Percentiles rank a stretch among this genome's conserved stretches.
phyloP scores from a whole-genome alignment of 2,888 invertebrate species.

The Eueremaeus valkanovi region DNA sequence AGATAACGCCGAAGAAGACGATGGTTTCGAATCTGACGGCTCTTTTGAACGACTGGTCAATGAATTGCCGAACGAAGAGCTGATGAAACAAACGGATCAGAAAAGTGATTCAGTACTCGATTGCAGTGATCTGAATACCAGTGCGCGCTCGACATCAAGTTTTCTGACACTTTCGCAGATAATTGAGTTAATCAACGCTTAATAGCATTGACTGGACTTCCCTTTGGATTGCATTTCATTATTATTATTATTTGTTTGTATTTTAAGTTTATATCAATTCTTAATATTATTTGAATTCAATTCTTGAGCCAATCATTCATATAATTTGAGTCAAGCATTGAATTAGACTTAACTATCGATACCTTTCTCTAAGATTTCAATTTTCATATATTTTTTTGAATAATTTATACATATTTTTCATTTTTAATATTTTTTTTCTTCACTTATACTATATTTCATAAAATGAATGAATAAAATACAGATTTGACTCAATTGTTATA shows the following conservation, averaged over 20 bases:
- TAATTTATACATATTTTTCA: neutral
- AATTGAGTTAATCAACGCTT: neutral
- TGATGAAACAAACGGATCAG: neutral
- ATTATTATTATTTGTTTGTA: too few species aligned
- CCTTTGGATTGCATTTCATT: too few species aligned
- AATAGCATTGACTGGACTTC: too few species aligned
- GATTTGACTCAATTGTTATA: neutral
- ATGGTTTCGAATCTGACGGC: slow-evolving; percentile 3
- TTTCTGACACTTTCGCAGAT: neutral
- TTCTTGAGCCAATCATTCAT: too few species aligned
- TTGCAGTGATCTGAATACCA: neutral
- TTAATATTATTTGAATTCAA: too few species aligned
- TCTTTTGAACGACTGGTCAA: neutral
- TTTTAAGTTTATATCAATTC: too few species aligned
- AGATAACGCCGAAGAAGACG: neutral
- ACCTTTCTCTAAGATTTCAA: neutral
- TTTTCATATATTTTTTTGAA: neutral
- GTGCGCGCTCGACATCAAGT: neutral
- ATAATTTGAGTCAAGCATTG: too few species aligned
- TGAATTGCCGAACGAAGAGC: neutral
- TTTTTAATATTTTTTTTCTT: neutral
- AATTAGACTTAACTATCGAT: neutral
- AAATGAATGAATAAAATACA: neutral
- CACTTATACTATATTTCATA: too few species aligned
- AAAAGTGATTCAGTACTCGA: neutral